These are phyloP conservation scores for Brachionus asplanchnoidis DNA, from an alignment of 1,140 invertebrate genomes.

Conservation along the genomic window DNA sequence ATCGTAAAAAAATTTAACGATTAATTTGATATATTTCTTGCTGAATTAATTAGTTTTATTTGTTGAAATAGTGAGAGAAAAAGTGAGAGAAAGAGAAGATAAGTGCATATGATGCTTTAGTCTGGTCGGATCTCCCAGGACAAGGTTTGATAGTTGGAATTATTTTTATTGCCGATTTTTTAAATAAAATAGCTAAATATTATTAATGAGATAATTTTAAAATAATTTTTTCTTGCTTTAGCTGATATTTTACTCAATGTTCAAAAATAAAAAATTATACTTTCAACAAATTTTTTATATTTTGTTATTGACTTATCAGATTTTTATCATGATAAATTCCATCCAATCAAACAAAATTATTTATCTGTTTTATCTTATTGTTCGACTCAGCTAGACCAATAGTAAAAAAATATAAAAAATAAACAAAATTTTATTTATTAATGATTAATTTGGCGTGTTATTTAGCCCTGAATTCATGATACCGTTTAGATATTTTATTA, in stretches of 20 bases:
- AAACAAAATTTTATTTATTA: conserved; percentile 1
- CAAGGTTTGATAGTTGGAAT: background rate
- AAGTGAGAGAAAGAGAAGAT: background rate
- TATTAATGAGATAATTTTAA: conserved; percentile 34
- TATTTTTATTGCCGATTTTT: background rate
- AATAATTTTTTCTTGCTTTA: conserved; percentile 5
- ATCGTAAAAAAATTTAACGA: conserved; percentile 13
- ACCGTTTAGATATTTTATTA: background rate
- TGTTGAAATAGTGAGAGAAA: background rate
- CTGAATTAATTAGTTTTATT: conserved; percentile 28
- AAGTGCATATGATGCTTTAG: background rate
- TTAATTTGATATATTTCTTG: conserved; percentile 39
- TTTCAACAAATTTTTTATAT: background rate
- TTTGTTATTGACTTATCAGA: conserved; percentile 7
- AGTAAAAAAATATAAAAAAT: background rate
- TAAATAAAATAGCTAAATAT: background rate
- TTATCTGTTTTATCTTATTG: background rate
- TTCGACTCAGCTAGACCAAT: background rate
- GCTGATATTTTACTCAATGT: background rate
- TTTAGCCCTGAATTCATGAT: background rate
- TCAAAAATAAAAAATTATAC: background rate
- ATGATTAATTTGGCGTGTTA: conserved; percentile 7
- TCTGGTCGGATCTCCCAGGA: background rate
- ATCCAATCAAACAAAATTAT: background rate
- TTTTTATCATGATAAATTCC: background rate